Evolutionary conservation across 2,113 vertebrate species (phyloP), one percentile per base, ranked within the genome.

Genomic region (Lophura nycthemera): DNA sequence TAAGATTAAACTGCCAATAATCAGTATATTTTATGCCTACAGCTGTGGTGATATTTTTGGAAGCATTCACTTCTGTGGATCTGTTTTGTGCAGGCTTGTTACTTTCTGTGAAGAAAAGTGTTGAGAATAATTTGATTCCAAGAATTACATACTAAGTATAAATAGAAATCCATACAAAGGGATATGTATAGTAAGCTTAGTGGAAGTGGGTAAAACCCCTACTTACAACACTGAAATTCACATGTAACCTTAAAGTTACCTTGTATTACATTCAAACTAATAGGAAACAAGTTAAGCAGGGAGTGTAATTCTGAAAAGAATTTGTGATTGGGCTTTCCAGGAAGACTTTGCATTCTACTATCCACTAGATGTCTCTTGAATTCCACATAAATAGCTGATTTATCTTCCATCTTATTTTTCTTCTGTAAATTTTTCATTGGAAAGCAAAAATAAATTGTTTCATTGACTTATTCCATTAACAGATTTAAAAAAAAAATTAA

Each of bases 361-460:
- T 63, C 97, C 98, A 98, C 98, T 98, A 98, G 98, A 95, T 98
- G 98, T 97, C 97, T 91, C 97, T 94, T 82, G 93, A 91, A 89
- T 93, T 97, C 97, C 87, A 60, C 66, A 12, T 45, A 97, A 98
- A 83, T 48, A 90, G 32, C 80, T 52, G 21, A 52, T 92, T 95
- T 93, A 89, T 78, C 86, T 92, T 96, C 92, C 77, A 70, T 96
- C 38, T 87, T 88, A 11, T 42, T n/a, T 54, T 90, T 77, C 50
- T 92, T 86, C 18, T 92, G 69, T 88, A 81, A 50, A 79, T 79
- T 95, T 95, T 77, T 92, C 19, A 93, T 92, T 38, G 43, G 77
- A 45, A 94, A 90, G 86, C 81, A 96, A 88, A 85, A 91, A 85
- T 89, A 16, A 56, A 76, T 43, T 64, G 11, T 48, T 86, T 86